These are phyloP conservation scores for Micoletzkya japonica DNA, from an alignment of 2,888 invertebrate species.

Conservation along the genomic window DNA sequence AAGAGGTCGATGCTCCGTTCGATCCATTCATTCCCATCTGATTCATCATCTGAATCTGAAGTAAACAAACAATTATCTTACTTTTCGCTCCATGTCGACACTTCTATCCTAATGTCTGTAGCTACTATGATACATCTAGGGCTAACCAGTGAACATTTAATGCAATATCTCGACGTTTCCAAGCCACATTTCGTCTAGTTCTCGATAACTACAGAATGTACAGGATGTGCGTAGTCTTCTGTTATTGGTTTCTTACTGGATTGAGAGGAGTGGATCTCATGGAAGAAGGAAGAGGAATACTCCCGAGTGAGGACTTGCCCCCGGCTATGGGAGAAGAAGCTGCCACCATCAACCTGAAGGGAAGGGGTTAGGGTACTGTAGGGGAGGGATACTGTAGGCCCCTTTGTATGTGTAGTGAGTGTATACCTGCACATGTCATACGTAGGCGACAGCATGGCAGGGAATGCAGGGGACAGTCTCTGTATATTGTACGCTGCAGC, in stretches of 20 bases:
- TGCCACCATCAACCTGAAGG: slow-evolving; percentile 3
- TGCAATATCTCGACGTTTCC: neutral
- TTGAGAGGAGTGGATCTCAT: slow-evolving; percentile 40
- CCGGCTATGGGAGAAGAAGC: neutral
- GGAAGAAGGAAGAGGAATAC: slow-evolving; percentile 31
- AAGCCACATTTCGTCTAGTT: neutral
- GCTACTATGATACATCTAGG: no score
- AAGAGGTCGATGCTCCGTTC: neutral
- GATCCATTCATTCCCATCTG: neutral
- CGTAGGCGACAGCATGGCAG: no score
- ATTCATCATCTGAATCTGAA: slow-evolving; percentile 26
- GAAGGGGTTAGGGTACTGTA: no score
- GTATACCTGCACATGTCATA: no score
- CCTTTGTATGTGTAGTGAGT: no score
- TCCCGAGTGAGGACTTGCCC: neutral
- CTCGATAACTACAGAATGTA: neutral
- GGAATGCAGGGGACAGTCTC: no score
- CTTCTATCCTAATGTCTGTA: no score
- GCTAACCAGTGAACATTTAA: neutral
- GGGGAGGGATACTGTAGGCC: no score
- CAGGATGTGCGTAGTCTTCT: neutral
- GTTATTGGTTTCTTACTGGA: slow-evolving; percentile 29
- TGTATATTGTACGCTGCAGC: no score
- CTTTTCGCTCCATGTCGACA: no score
- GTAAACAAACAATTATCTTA: no score